Conservation (phyloP, 2,888 invertebrate genomes). For the Rotaria socialis region DNA sequence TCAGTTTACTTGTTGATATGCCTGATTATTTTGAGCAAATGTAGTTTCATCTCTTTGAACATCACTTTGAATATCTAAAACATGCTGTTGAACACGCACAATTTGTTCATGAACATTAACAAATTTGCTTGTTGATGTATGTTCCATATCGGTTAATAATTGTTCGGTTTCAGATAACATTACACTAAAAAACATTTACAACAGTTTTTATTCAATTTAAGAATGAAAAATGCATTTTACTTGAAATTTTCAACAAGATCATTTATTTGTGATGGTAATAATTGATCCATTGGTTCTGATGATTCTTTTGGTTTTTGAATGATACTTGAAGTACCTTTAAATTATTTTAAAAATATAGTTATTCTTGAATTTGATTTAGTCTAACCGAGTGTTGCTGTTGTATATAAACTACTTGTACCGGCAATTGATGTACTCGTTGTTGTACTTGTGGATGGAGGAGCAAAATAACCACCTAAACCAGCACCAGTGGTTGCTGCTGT, state of each 20-base stretch:
- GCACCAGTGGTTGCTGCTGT: neutral
- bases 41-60: conserved; percentile 22
- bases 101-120: conserved; percentile 33
- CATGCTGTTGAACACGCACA: conserved; percentile 16
- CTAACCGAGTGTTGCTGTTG: neutral
- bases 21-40: conserved; percentile 27
- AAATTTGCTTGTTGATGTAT: conserved; percentile 27
- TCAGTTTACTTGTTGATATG: conserved; percentile 13
- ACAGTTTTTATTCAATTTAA: too few relatives aligned
- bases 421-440: neutral
- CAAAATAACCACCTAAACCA: neutral
- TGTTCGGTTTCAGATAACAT: conserved; percentile 7
- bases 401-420: neutral
- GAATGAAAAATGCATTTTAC: neutral
- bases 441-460: neutral
- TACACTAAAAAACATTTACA: neutral
- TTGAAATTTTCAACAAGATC: neutral
- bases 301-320: conserved; percentile 35
- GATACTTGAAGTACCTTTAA: neutral
- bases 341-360: neutral
- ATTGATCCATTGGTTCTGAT: conserved; percentile 32
- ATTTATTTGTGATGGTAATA: neutral
- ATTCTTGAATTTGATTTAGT: neutral
- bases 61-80: conserved; percentile 32
- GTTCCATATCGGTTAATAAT: conserved; percentile 33